Base-by-base conservation (phyloP, 2,888 invertebrate species). In the Cloeon dipterum region DNA sequence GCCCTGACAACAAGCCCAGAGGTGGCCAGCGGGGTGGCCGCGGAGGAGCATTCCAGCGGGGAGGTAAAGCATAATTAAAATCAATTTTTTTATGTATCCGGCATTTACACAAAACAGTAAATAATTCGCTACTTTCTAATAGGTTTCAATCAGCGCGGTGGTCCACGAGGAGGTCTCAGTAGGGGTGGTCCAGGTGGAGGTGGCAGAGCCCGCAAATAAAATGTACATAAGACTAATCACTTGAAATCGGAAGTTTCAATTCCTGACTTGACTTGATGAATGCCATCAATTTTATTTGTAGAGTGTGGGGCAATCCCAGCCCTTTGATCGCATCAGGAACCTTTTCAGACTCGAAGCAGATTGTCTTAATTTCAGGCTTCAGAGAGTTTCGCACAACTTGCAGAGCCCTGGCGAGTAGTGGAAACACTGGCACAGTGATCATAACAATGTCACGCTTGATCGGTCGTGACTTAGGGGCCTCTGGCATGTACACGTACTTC, bases 1-100 rank as follows among this genome's bases (percentile, higher is more conserved):
- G 83, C 8, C 73, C 69, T 20, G 78, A 81, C 47, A 70, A 76
- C 47, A 74, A 74, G 41, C 72, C 74, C 25, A 64, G 75, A 36
- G 66, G 71, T 5, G 71, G 70, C 3, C 67, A 68, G 21, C 52
- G 70, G 39, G 54, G 62, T 16, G 65, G 67, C 3, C 58, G 70
- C 8, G 67, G 72, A n/a, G 66, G 70, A 1, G 61, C 66, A 39
- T 57, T 70, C 25, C 45, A 44, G 47, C 50, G 52, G 39, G 52
- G 52, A 13, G 50, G 51, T 42, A 14, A 19, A 14, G 3, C 2
- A 14, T 11, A 18, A 18, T 3, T 17, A n/a, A 3, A 5, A 11
- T 5, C 3, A 17, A 29, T 16, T n/a, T 8, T 8, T 3, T 4
- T 7, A 16, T 2, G 17, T 11, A 8, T 2, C 17, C 10, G 10